A percentile compares a stretch with the other conserved stretches of the same genome.
Conservation (phyloP, 53 echinoderm and acorn worm genomes). For the Echinometra lucunter region DNA sequence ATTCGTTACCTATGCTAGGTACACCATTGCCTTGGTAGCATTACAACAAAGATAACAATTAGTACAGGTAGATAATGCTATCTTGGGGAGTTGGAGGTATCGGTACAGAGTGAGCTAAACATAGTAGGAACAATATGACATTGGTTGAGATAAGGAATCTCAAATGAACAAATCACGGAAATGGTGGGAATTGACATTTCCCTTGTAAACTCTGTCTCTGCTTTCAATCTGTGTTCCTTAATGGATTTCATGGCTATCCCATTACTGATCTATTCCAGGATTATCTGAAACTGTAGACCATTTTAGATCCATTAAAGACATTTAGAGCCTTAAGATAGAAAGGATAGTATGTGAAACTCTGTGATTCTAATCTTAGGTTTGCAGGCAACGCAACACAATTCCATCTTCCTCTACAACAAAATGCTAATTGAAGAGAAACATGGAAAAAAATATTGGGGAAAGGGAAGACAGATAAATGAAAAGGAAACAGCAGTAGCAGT, state of each 20-base stretch:
- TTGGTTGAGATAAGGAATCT: background rate
- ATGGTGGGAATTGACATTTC: background rate
- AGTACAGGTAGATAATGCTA: background rate
- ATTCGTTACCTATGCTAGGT: background rate
- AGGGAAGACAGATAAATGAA: background rate
- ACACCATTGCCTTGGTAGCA: background rate
- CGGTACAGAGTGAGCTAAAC: too few relatives aligned
- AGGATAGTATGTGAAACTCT: background rate
- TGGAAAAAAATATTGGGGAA: background rate
- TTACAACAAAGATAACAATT: background rate
- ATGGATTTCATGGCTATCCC: background rate
- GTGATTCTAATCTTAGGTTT: background rate
- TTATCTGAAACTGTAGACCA: background rate
- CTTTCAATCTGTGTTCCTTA: background rate
- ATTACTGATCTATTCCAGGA: conserved; percentile 39
- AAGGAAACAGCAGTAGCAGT: background rate
- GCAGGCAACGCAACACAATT: background rate
- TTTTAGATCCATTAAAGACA: conserved; percentile 36
- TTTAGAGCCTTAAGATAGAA: background rate
- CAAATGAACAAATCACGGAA: background rate
- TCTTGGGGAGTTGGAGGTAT: background rate
- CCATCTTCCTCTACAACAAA: background rate
- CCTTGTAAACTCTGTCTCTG: background rate
- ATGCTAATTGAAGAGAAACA: background rate
- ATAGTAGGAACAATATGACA: background rate